Conservation (phyloP, 1,140 invertebrate genomes). For the Papilio xuthus region DNA sequence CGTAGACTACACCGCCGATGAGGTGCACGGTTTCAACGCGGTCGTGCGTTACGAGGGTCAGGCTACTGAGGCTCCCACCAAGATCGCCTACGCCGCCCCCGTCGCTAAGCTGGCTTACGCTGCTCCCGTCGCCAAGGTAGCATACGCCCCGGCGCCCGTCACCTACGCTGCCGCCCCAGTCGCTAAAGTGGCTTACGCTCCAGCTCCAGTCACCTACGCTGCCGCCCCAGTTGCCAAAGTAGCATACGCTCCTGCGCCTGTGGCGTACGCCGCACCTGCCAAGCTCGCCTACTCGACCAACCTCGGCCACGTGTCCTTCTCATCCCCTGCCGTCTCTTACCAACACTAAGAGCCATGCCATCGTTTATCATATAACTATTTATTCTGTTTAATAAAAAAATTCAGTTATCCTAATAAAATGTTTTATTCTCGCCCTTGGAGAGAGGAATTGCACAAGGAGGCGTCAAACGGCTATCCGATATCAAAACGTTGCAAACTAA, state of each 20-base stretch:
- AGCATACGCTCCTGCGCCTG: slow-evolving; percentile 53
- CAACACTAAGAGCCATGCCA: slow-evolving; percentile 57
- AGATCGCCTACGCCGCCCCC: slow-evolving; percentile 55
- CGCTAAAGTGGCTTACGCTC: slow-evolving; percentile 47
- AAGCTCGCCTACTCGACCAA: slow-evolving; percentile 43
- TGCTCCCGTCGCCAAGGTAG: slow-evolving; percentile 51
- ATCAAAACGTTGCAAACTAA: slow-evolving; percentile 79
- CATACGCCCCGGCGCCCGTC: slow-evolving; percentile 53
- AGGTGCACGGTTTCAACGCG: slow-evolving; percentile 53
- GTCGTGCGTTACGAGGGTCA: slow-evolving; percentile 51
- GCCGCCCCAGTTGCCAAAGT: slow-evolving; percentile 51
- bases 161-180: slow-evolving; percentile 50
- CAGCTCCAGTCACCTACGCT: slow-evolving; percentile 48
- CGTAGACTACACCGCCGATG: slow-evolving; percentile 82
- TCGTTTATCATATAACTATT: slow-evolving; percentile 43
- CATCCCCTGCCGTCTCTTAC: slow-evolving; percentile 64
- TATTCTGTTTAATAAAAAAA: slow-evolving; percentile 65
- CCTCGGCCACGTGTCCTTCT: slow-evolving; percentile 59
- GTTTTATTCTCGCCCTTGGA: slow-evolving; percentile 56
- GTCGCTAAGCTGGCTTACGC: slow-evolving; percentile 48
- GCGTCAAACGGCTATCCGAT: slow-evolving; percentile 76
- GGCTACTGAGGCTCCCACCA: slow-evolving; percentile 29
- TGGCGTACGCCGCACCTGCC: slow-evolving; percentile 50
- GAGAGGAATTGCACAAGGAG: slow-evolving; percentile 66
- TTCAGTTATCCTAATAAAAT: slow-evolving; percentile 46